Conservation (phyloP, 92 coral and sea anemone genomes). For the Paragorgia papillata region DNA sequence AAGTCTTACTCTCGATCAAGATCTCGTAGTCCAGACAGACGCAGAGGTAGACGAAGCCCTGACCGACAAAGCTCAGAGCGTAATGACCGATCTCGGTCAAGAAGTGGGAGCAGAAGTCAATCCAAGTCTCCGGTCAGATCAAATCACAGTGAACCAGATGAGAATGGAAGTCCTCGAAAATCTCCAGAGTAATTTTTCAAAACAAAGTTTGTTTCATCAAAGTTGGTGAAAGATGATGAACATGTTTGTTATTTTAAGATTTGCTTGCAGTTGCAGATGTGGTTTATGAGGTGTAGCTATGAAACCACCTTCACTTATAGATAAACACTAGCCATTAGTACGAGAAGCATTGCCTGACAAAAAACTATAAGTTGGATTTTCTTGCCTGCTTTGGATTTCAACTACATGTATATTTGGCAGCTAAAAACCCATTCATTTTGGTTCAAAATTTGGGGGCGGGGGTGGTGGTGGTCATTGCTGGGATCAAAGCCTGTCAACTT, state of each 20-base stretch:
- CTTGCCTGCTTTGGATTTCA: too few relatives aligned
- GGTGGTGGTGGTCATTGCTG: too few relatives aligned
- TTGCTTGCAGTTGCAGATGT: too few relatives aligned
- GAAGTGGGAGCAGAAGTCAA: slow-evolving; percentile 37
- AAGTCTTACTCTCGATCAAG: slow-evolving; percentile 71
- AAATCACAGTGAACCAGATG: slow-evolving; percentile 12
- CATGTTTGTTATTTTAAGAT: not conserved
- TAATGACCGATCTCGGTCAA: slow-evolving; percentile 13
- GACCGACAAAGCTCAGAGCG: slow-evolving; percentile 20
- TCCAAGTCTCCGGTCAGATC: slow-evolving; percentile 35
- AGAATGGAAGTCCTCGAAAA: slow-evolving; percentile 36
- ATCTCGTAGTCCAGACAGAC: slow-evolving; percentile 71
- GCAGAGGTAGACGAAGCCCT: slow-evolving; percentile 8
- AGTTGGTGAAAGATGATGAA: not conserved
- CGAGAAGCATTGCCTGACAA: too few relatives aligned
- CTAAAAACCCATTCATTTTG: too few relatives aligned
- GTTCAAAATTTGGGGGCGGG: too few relatives aligned
- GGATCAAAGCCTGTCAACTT: too few relatives aligned
- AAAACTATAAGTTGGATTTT: too few relatives aligned
- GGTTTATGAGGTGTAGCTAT: too few relatives aligned
- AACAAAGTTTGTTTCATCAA: not conserved
- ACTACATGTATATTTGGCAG: too few relatives aligned
- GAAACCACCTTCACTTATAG: too few relatives aligned
- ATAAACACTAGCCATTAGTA: too few relatives aligned
- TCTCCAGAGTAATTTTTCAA: slow-evolving; percentile 27